A percentile compares a stretch with the other conserved stretches of the same genome.
phyloP scores from a whole-genome alignment of 2,888 invertebrate species.

The Endomychus coccineus region DNA sequence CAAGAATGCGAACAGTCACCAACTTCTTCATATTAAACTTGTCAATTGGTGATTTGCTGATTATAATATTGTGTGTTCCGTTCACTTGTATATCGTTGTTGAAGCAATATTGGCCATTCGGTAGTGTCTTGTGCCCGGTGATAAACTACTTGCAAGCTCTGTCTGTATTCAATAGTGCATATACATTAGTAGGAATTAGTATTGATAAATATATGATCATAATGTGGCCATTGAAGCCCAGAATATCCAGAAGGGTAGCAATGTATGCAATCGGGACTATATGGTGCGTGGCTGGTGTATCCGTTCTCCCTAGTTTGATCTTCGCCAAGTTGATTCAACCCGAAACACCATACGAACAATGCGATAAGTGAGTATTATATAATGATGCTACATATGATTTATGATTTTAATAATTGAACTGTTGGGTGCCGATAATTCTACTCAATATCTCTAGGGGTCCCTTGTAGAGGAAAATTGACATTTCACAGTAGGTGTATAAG shows the following conservation, averaged over 20 bases:
- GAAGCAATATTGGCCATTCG: conserved; percentile 85
- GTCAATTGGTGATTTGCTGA: conserved; percentile 82
- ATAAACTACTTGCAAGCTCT: conserved; percentile 78
- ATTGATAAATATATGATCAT: conserved; percentile 87
- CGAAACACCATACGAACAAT: conserved; percentile 51
- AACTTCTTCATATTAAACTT: conserved; percentile 88
- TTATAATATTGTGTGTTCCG: conserved; percentile 86
- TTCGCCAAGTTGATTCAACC: conserved; percentile 64
- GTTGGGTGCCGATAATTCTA: too few relatives aligned
- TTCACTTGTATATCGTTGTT: conserved; percentile 79
- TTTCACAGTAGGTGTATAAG: too few relatives aligned
- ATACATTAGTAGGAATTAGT: conserved; percentile 85
- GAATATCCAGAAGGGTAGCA: conserved; percentile 67
- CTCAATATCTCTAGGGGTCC: too few relatives aligned
- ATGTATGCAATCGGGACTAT: conserved; percentile 62
- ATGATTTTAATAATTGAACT: too few relatives aligned
- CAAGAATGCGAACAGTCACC: conserved; percentile 85
- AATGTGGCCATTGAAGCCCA: conserved; percentile 76
- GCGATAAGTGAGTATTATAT: conserved; percentile 54
- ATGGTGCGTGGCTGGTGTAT: conserved; percentile 69
- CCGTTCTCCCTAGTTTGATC: conserved; percentile 74
- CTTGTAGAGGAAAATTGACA: too few relatives aligned
- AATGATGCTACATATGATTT: not conserved
- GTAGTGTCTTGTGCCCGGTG: conserved; percentile 68
- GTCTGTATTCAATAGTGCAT: conserved; percentile 78